phyloP scores from a whole-genome alignment of 2,113 vertebrate genomes.

The Pseudolaguvia tuberculata region DNA sequence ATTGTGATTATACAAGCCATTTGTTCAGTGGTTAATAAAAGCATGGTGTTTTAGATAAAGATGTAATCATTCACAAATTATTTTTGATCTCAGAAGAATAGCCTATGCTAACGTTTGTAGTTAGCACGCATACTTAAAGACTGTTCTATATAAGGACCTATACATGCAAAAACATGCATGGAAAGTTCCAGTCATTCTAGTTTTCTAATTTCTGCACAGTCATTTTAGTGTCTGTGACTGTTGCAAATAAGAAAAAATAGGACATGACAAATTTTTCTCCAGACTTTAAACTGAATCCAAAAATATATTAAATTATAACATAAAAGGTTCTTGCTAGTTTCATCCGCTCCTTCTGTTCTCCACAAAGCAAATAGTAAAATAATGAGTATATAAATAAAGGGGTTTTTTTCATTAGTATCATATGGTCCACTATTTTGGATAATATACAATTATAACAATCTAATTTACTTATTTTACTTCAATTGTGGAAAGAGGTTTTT shows the following conservation, averaged over 20 bases:
- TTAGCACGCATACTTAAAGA: too few relatives aligned
- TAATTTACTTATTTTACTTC: too few relatives aligned
- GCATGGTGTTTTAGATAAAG: background rate
- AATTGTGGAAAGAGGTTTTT: too few relatives aligned
- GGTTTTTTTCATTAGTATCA: background rate
- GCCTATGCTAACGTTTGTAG: background rate
- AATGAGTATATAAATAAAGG: background rate
- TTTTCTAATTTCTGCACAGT: constrained; percentile 20
- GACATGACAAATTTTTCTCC: constrained; percentile 59
- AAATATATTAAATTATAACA: constrained; percentile 46
- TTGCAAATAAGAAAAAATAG: constrained; percentile 60
- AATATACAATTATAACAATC: too few relatives aligned
- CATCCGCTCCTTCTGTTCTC: constrained; percentile 44
- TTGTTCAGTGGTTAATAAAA: background rate
- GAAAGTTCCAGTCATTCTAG: constrained; percentile 38
- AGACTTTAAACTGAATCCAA: constrained; percentile 53
- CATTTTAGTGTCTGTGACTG: constrained; percentile 29
- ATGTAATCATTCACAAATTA: background rate
- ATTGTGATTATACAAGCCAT: background rate
- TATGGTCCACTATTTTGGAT: background rate
- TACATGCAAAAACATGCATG: constrained; percentile 13
- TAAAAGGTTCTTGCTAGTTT: constrained; percentile 42
- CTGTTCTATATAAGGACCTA: constrained; percentile 19
- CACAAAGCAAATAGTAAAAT: background rate
- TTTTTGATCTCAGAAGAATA: background rate